Percentiles rank a stretch among this genome's conserved stretches.
These are phyloP conservation scores for Drosophila murphyi DNA, from an alignment of 1,140 invertebrate genomes.

Conservation along the genomic window DNA sequence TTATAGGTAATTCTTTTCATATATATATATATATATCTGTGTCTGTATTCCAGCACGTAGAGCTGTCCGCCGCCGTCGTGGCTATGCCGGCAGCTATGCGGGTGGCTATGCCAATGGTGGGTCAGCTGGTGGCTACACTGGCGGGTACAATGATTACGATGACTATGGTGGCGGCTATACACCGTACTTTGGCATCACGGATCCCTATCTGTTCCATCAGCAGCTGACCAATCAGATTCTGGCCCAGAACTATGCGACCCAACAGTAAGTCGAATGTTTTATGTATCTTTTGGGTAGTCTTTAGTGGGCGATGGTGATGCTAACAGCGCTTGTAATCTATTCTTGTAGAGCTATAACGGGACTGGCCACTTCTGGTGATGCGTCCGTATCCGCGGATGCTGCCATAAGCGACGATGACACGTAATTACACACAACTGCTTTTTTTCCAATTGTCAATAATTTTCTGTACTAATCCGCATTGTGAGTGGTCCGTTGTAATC, in stretches of 20 bases:
- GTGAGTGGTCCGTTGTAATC: neutral
- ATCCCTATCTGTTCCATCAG: constrained; percentile 80
- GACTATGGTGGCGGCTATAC: constrained; percentile 53
- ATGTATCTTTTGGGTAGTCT: constrained; percentile 12
- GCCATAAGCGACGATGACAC: constrained; percentile 63
- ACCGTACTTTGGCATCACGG: constrained; percentile 70
- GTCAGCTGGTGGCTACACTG: constrained; percentile 28
- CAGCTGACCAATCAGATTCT: constrained; percentile 81
- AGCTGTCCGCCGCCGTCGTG: constrained; percentile 39
- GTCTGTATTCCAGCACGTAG: neutral
- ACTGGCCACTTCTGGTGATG: constrained; percentile 72
- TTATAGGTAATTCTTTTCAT: too few relatives aligned
- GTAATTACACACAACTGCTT: constrained; percentile 54
- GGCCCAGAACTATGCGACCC: constrained; percentile 73
- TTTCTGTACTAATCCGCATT: constrained; percentile 30
- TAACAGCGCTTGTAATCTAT: constrained; percentile 59
- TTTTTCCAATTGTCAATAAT: constrained; percentile 7
- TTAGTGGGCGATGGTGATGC: constrained; percentile 17
- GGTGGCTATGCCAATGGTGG: constrained; percentile 38
- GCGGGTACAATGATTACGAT: constrained; percentile 65
- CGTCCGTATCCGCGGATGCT: constrained; percentile 75
- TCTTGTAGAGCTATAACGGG: constrained; percentile 75
- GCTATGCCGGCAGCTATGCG: constrained; percentile 58
- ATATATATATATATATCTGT: neutral
- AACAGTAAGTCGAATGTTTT: constrained; percentile 59